A percentile compares a stretch with the other conserved stretches of the same genome.
Evolutionary conservation across 1,140 invertebrate species (phyloP).

Genomic region (Drosophila sp.): DNA sequence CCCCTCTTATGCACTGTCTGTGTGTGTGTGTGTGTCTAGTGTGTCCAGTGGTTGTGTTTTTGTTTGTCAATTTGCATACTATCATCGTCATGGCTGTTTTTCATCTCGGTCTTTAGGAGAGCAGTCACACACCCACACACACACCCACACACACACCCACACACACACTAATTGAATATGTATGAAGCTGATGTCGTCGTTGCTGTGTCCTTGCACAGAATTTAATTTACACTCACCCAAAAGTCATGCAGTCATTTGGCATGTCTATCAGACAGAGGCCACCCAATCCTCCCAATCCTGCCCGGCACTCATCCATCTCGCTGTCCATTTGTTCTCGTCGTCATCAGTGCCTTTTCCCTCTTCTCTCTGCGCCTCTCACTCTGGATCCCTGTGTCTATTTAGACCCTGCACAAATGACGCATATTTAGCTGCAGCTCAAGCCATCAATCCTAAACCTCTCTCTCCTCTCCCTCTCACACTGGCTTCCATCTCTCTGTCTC

Average conservation of each 20-base stretch:
- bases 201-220: slow-evolving; percentile 65
- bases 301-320: slow-evolving; percentile 69
- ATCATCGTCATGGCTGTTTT: slow-evolving; percentile 82
- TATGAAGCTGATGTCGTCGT: slow-evolving; percentile 71
- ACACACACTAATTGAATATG: slow-evolving; percentile 77
- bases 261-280: slow-evolving; percentile 73
- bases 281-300: slow-evolving; percentile 49
- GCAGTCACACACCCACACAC: slow-evolving; percentile 31
- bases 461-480: slow-evolving; percentile 8
- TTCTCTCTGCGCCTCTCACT: slow-evolving; percentile 19
- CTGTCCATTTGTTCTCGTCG: slow-evolving; percentile 76
- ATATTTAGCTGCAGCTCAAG: slow-evolving; percentile 80
- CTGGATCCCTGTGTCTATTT: slow-evolving; percentile 48
- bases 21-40: slow-evolving; percentile 9
- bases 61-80: slow-evolving; percentile 83
- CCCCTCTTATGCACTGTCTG: not conserved
- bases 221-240: slow-evolving; percentile 82
- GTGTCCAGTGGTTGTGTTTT: slow-evolving; percentile 73
- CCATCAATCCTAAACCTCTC: slow-evolving; percentile 67
- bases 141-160: slow-evolving; percentile 23
- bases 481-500: slow-evolving; percentile 37
- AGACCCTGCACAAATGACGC: slow-evolving; percentile 78
- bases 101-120: slow-evolving; percentile 54
- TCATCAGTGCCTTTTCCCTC: slow-evolving; percentile 29
- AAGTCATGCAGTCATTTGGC: slow-evolving; percentile 82